A percentile compares a stretch with the other conserved stretches of the same genome.
phyloP scores from a whole-genome alignment of 2,797 vertebrate genomes.

The Pipistrellus nathusii region DNA sequence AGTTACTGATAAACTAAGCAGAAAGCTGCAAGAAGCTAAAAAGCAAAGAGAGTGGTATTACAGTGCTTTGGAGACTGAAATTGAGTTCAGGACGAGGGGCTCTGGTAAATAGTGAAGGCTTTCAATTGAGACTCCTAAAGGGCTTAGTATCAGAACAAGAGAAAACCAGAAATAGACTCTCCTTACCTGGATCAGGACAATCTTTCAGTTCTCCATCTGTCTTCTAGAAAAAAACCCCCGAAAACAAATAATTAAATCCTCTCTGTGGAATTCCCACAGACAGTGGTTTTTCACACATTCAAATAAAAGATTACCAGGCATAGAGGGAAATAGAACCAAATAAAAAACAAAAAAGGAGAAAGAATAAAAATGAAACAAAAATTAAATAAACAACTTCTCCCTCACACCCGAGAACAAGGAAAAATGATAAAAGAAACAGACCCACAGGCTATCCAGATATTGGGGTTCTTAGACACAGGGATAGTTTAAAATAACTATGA shows the following conservation, averaged over 20 bases:
- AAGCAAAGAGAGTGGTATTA: neutral
- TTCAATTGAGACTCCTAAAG: neutral
- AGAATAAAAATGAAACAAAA: neutral
- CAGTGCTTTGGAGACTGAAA: neutral
- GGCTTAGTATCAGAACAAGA: neutral
- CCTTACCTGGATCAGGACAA: neutral
- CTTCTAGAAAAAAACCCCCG: neutral
- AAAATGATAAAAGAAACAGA: neutral
- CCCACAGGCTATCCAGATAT: neutral
- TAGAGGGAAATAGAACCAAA: neutral
- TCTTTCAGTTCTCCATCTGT: neutral
- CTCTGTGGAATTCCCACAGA: neutral
- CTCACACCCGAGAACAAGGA: neutral
- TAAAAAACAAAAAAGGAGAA: neutral
- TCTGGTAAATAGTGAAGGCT: neutral
- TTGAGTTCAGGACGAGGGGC: neutral
- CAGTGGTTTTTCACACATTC: neutral
- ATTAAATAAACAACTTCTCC: neutral
- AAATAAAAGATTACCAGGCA: neutral
- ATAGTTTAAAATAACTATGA: conserved; percentile 27
- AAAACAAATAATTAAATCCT: neutral
- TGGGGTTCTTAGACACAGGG: neutral
- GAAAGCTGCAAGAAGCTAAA: neutral
- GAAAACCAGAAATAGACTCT: neutral
- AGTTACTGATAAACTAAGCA: conserved; percentile 25